Conservation (phyloP, 2,797 vertebrate genomes). For the Sebastes ruberrimus region DNA sequence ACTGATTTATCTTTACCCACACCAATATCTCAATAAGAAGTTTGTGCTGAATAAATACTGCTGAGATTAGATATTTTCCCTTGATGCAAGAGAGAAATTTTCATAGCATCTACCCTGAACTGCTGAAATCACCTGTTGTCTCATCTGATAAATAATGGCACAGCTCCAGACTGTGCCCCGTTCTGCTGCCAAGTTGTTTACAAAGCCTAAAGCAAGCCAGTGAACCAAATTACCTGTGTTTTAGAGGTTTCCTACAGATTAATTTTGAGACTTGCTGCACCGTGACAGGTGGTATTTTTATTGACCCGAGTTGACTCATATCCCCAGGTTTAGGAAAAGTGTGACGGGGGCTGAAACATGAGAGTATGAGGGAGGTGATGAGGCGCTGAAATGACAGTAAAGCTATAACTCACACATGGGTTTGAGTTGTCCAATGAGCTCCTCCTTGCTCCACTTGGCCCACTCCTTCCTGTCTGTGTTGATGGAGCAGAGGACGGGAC, state of each 20-base stretch:
- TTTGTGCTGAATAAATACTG: background rate
- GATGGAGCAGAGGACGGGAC: conserved; percentile 96
- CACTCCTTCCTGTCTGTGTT: conserved; percentile 99
- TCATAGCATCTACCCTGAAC: conserved; percentile 28
- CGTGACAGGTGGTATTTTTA: conserved; percentile 21
- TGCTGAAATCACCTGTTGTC: conserved; percentile 44
- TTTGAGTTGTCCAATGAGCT: conserved; percentile 97
- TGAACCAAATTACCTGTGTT: conserved; percentile 32
- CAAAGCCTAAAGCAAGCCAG: conserved; percentile 37
- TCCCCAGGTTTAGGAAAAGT: conserved; percentile 26
- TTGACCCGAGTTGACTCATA: conserved; percentile 43
- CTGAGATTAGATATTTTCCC: conserved; percentile 1
- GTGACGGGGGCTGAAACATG: conserved; percentile 29
- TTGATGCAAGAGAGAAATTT: background rate
- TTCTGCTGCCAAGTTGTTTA: conserved; percentile 50
- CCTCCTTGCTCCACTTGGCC: conserved; percentile 99
- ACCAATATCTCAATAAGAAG: background rate
- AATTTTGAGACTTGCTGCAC: conserved; percentile 13
- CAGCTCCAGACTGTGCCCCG: conserved; percentile 17
- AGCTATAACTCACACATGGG: conserved; percentile 93
- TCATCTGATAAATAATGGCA: conserved; percentile 48
- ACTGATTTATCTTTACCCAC: background rate
- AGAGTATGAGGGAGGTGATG: conserved; percentile 17
- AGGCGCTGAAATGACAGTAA: conserved; percentile 8
- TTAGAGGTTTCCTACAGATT: conserved; percentile 35